Base-by-base conservation (phyloP, 2,113 vertebrate species). In the Gasterosteus aculeatus region DNA sequence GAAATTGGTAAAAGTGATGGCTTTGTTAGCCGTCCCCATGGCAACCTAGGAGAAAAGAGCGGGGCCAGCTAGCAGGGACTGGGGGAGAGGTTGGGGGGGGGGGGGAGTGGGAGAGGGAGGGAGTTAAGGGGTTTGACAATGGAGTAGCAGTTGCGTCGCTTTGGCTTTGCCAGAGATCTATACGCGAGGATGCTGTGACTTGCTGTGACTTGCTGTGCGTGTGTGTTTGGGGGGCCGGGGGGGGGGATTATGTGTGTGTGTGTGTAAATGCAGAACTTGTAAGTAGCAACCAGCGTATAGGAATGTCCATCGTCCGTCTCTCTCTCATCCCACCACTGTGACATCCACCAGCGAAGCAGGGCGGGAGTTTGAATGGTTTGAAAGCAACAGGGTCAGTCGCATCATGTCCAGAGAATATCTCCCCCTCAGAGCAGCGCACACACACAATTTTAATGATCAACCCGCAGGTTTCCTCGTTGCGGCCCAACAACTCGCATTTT, bases 1-100 rank as follows among this genome's bases (percentile, higher is more conserved):
- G 93, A 95, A 95, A 94, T 94, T 95, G 94, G 93, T 95, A 93
- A 95, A 95, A 94, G 91, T 95, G 94, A 95, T 94, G 94, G 94
- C 94, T 95, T 95, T 95, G 94, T 95, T 94, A 95, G 94, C 83
- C 77, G 62, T 94, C 81, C 60, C 92, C 89, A 85, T 74, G 93
- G 83, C 88, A 88, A 95, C 94, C 88, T 26, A 84, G 87, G 91
- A 94, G 92, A 93, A 93, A 93, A 87, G 89, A 91, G 80, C 53
- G 72, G 85, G 90, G 88, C 84, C 89, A 69, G 84, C 81, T 41
- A 80, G 80, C 77, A 75, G 71, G 85, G 83, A 87, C 77, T 69
- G 78, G 83, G 84, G 82, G 72, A 83, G 80, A 77, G 44, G 73
- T 66, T 70, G 3, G 39, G 56, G 75, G 78, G 78, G 59, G 73